Evolutionary conservation across 1,140 invertebrate genomes (phyloP), one percentile per base, ranked within the genome.

Genomic region (Ectropis grisescens): DNA sequence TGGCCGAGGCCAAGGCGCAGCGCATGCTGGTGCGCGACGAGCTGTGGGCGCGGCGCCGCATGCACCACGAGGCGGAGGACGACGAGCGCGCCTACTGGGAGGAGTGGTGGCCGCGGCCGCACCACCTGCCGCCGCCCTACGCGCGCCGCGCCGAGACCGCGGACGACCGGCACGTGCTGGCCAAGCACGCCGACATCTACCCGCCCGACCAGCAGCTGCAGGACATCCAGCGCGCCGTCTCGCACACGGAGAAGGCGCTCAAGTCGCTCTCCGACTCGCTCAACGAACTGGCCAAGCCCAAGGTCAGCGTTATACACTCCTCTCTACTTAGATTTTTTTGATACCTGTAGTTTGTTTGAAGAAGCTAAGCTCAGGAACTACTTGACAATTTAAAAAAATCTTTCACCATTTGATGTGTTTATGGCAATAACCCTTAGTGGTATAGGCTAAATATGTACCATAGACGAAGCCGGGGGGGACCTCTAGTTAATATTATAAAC

Each of bases 101-200:
- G 57, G 94, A 53, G 82, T 90, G 91, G 91, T 90, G 49, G 84
- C 87, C 86, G 85, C 33, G 84, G 82, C 9, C 84, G 84, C 29
- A 81, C 84, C 29, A n/a, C n/a, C 84, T 84, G 6, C 86, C 67
- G 78, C 86, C 79, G 61, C 47, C 50, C 36, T 69, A 64, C 50
- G 72, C 74, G n/a, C 85, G 94, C 27, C 85, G 93, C 41, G 90
- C 91, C 5, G 96, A 98, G 74, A 93, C 93, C 2, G 90, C 89
- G 26, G 97, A 98, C 81, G 97, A 98, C 82, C 88, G 95, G 22
- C 96, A 98, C 82, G 93, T 98, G 27, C 89, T 96, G 60, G 90
- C 93, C 13, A 94, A 95, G 60, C 96, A 98, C 75, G 88, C 91
- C 1, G 90, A 92, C 36, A 97, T 99, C 46, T 98, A 97, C 85